Percentiles rank a stretch among this genome's conserved stretches.
phyloP scores from a whole-genome alignment of 2,113 vertebrate genomes.

The Choloepus hoffmanni region DNA sequence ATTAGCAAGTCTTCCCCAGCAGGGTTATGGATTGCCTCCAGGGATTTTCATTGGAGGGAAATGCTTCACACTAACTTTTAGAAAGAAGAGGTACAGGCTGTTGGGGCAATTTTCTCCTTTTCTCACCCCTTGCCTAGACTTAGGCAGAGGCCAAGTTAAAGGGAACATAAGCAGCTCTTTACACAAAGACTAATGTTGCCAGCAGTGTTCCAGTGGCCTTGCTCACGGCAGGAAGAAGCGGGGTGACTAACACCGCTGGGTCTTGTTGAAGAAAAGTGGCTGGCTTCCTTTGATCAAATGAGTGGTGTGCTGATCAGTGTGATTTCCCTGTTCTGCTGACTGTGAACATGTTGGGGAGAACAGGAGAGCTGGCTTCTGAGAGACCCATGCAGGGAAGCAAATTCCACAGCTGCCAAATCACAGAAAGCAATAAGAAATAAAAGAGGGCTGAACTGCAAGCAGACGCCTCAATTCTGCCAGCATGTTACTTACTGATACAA shows the following conservation, averaged over 20 bases:
- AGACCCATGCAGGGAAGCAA: constrained; percentile 78
- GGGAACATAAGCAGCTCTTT: constrained; percentile 39
- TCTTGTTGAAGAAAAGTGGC: constrained; percentile 78
- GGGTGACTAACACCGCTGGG: constrained; percentile 77
- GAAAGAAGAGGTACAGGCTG: background rate
- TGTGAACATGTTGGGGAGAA: constrained; percentile 71
- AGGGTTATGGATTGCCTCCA: constrained; percentile 41
- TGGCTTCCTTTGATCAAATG: constrained; percentile 81
- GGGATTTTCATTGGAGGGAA: constrained; percentile 1
- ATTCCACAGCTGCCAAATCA: constrained; percentile 75
- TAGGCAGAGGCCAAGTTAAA: constrained; percentile 42
- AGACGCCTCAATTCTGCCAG: constrained; percentile 78
- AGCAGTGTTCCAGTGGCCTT: constrained; percentile 72
- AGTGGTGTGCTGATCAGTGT: constrained; percentile 80
- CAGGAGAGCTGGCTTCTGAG: constrained; percentile 75
- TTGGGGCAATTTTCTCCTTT: background rate
- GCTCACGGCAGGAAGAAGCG: constrained; percentile 75
- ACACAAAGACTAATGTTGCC: constrained; percentile 58
- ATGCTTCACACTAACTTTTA: constrained; percentile 46
- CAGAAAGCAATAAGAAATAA: constrained; percentile 72
- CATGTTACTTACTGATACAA: constrained; percentile 52
- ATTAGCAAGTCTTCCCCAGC: constrained; percentile 60
- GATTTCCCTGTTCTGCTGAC: constrained; percentile 81
- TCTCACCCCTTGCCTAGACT: background rate
- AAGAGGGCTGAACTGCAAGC: constrained; percentile 69